Evolutionary conservation across 2,797 vertebrate species (phyloP).

Genomic region (Chrosomus eos): DNA sequence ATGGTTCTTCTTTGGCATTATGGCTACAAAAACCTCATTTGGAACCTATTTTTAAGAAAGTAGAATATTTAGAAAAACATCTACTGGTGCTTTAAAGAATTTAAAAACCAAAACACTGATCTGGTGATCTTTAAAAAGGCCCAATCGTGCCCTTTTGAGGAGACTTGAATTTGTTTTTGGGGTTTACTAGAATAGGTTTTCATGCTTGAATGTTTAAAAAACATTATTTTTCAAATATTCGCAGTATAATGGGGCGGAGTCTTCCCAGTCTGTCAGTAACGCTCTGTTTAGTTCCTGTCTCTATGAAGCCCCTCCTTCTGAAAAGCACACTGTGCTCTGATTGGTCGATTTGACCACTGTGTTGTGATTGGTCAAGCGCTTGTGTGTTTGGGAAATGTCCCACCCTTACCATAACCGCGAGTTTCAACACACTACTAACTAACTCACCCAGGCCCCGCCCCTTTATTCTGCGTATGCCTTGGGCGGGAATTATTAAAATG

Average conservation of each 20-base stretch:
- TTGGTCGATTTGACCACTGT: background rate
- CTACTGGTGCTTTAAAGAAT: background rate
- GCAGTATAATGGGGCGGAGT: too few species aligned
- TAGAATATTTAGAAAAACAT: background rate
- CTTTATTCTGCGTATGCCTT: background rate
- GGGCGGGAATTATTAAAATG: background rate
- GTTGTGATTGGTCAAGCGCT: too few species aligned
- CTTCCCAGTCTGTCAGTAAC: background rate
- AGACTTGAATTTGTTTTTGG: too few species aligned
- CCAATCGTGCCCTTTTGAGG: too few species aligned
- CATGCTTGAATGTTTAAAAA: background rate
- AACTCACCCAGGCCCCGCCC: background rate
- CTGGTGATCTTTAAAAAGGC: background rate
- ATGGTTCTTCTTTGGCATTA: too few species aligned
- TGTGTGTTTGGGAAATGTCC: background rate
- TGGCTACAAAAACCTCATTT: background rate
- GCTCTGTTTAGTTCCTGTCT: background rate
- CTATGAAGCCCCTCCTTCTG: background rate
- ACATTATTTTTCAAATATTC: too few species aligned
- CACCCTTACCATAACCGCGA: rapidly evolving
- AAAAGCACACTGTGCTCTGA: background rate
- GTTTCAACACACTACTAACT: background rate
- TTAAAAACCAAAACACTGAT: background rate
- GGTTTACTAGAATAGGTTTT: too few species aligned
- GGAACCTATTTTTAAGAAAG: background rate